A percentile compares a stretch with the other conserved stretches of the same genome.
Evolutionary conservation across 2,797 vertebrate species (phyloP).

Genomic region (Hippoglossus hippoglossus): DNA sequence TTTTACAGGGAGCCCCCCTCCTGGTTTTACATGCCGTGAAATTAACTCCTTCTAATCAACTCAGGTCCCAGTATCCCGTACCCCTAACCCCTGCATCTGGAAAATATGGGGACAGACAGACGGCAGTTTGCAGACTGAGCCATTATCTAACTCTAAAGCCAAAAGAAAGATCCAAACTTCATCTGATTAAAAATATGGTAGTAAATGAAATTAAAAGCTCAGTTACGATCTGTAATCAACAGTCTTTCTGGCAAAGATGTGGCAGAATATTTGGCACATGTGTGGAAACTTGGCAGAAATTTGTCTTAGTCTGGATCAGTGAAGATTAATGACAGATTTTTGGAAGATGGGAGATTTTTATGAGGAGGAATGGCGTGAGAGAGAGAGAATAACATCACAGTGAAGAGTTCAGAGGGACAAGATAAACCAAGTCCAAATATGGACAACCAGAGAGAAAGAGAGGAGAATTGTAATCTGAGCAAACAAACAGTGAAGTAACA

Average conservation of each 20-base stretch:
- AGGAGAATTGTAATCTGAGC: slow-evolving; percentile 27
- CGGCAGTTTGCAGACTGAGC: too few species aligned
- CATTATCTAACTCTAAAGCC: slow-evolving; percentile 7
- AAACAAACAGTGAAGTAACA: slow-evolving; percentile 48
- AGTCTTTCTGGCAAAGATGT: slow-evolving; percentile 17
- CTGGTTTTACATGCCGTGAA: slow-evolving; percentile 70
- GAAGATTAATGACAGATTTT: slow-evolving; percentile 47
- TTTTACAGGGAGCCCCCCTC: slow-evolving; percentile 63
- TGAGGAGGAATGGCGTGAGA: slow-evolving; percentile 10
- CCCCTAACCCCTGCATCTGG: too few species aligned
- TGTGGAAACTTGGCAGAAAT: slow-evolving; percentile 34
- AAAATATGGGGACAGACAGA: background rate
- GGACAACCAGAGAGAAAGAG: slow-evolving; percentile 55
- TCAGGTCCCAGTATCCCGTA: background rate
- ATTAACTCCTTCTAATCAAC: slow-evolving; percentile 74
- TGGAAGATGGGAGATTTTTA: slow-evolving; percentile 28
- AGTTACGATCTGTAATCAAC: background rate
- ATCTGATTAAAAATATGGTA: background rate
- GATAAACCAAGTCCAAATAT: slow-evolving; percentile 67
- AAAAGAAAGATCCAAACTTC: background rate
- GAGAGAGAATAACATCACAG: slow-evolving; percentile 22
- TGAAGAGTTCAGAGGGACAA: slow-evolving; percentile 48
- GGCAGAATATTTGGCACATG: slow-evolving; percentile 34
- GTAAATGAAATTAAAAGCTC: background rate
- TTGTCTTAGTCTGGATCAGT: slow-evolving; percentile 33